Percentiles rank a stretch among this genome's conserved stretches.
These are phyloP conservation scores for Littorina saxatilis DNA, from an alignment of 1,140 invertebrate species.

Conservation along the genomic window DNA sequence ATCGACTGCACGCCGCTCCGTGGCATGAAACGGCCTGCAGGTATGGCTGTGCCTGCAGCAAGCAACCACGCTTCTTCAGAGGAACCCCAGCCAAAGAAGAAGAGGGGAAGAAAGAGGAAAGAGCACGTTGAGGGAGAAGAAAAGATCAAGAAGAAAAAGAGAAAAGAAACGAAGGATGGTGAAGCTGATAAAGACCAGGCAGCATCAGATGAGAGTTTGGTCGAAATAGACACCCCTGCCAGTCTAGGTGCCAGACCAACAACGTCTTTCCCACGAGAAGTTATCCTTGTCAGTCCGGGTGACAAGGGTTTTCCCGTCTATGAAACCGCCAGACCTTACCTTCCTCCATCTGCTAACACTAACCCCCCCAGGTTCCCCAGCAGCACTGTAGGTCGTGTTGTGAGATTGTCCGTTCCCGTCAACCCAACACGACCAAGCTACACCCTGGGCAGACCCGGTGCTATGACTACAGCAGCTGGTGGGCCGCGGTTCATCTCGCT, in stretches of 20 bases:
- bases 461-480: no score
- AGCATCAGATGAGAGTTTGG: no score
- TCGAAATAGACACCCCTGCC: no score
- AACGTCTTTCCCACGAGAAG: no score
- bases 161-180: background rate
- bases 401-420: background rate
- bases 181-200: background rate
- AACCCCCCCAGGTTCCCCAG: background rate
- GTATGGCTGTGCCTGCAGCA: background rate
- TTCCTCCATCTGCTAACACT: background rate
- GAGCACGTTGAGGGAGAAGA: background rate
- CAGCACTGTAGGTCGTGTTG: background rate
- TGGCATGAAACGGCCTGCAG: background rate
- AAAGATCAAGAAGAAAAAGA: conserved; percentile 4
- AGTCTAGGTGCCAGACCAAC: background rate
- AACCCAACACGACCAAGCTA: background rate
- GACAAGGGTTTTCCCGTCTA: no score
- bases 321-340: no score
- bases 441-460: no score
- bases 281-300: no score
- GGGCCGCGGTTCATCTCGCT: background rate
- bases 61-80: background rate
- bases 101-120: background rate
- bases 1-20: background rate
- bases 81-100: background rate